Base-by-base conservation (phyloP, 2,113 vertebrate genomes). In the Ceratotherium simum region DNA sequence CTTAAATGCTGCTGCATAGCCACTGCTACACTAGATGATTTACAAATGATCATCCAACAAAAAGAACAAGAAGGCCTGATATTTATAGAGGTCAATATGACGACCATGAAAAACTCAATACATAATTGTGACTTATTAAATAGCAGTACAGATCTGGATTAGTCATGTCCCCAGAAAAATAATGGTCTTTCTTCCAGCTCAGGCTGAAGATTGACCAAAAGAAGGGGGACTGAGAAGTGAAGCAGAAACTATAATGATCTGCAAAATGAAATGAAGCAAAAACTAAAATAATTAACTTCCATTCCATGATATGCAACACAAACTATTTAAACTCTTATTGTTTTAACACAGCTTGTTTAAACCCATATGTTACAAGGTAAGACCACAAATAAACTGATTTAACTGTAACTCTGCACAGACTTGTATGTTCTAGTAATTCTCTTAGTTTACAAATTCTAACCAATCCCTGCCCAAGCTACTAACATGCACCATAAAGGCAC, bases 361-460 rank as follows among this genome's bases (percentile, higher is more conserved):
- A 51, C 12, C 29, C 16, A 33, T 33, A 23, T 42, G 7, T 75
- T 70, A 75, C 3, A 69, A 82, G 9, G 65, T 60, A 92, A 79
- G 62, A 80, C 84, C 46, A 58, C 20, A 87, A 33, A 39, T 60
- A 48, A 87, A 83, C n/a, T 21, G 13, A 27, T 75, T 75, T 92
- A 31, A 65, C 13, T 88, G 10, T 93, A 78, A 93, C 46, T 83
- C 72, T 96, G 8, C 36, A 48, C 36, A 82, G 51, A 82, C 16
- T 56, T 31, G 60, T 36, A 14, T 56, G 11, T 79, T 83, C 25
- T 88, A 79, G 48, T 21, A 91, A 54, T 72, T 96, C 33, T 42
- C 10, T n/a, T 88, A 88, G 25, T 83, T 67, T 89, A 83, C 12
- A 97, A 62, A 91, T 95, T 91, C 48, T 83, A 82, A 78, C 29